Evolutionary conservation across 2,888 invertebrate genomes (phyloP).

Genomic region (Drosophila kanekoi): DNA sequence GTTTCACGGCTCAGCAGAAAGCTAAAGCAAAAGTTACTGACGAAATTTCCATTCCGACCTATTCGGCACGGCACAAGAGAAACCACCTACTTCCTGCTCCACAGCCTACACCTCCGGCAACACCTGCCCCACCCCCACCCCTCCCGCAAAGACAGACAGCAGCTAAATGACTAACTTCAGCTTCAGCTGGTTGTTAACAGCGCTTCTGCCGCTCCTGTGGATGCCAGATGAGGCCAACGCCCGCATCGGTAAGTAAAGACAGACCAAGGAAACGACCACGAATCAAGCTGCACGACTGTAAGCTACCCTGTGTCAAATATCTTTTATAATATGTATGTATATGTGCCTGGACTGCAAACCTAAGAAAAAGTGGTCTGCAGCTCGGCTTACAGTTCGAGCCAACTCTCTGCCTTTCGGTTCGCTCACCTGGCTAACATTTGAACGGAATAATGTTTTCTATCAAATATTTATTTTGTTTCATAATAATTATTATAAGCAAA

Average conservation of each 20-base stretch:
- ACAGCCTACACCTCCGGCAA: neutral
- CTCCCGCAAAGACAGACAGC: conserved; percentile 15
- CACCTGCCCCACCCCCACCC: neutral
- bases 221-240: conserved; percentile 80
- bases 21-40: conserved; percentile 55
- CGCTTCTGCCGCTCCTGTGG: conserved; percentile 69
- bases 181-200: conserved; percentile 63
- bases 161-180: conserved; percentile 65
- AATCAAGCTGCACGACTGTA: conserved; percentile 5
- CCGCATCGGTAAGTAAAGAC: conserved; percentile 82
- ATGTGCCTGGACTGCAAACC: no score
- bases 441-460: no score
- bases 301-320: conserved; percentile 29
- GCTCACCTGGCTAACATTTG: no score
- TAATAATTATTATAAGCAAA: no score
- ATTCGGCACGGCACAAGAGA: conserved; percentile 2
- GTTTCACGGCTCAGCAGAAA: conserved; percentile 47
- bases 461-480: no score
- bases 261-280: neutral
- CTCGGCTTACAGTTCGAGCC: no score
- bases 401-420: no score
- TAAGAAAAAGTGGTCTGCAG: no score
- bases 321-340: neutral
- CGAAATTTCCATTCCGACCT: conserved; percentile 38
- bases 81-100: conserved; percentile 6